phyloP scores from a whole-genome alignment of 2,113 vertebrate genomes.

The Tauraco erythrolophus region DNA sequence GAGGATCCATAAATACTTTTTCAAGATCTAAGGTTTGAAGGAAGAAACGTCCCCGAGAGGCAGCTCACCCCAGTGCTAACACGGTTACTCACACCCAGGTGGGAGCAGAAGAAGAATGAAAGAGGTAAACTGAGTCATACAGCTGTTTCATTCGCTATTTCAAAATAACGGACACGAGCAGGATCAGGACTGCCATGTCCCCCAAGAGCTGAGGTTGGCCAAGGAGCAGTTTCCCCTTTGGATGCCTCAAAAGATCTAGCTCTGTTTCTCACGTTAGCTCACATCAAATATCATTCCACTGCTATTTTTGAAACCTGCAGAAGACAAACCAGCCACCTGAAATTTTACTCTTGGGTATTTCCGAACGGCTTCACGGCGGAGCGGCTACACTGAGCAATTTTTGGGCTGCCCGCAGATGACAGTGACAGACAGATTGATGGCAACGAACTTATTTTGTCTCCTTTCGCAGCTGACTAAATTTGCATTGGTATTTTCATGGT shows the following conservation, averaged over 20 bases:
- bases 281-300: not conserved
- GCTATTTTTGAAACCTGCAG: not conserved
- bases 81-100: accelerated
- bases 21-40: not conserved
- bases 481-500: not conserved
- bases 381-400: not conserved
- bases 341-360: not conserved
- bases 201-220: not conserved
- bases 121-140: not conserved
- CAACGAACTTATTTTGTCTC: not conserved
- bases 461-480: not conserved
- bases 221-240: not conserved
- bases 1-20: accelerated
- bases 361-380: accelerated
- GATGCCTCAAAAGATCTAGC: not conserved
- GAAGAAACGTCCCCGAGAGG: not conserved
- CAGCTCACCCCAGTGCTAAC: not conserved
- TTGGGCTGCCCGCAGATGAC: not conserved
- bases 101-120: accelerated
- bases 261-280: not conserved
- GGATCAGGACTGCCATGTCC: accelerated
- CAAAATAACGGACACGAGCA: accelerated
- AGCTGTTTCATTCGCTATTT: accelerated
- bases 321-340: not conserved
- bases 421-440: not conserved